Conservation (phyloP, 2,113 vertebrate species). For the Oplegnathus fasciatus region DNA sequence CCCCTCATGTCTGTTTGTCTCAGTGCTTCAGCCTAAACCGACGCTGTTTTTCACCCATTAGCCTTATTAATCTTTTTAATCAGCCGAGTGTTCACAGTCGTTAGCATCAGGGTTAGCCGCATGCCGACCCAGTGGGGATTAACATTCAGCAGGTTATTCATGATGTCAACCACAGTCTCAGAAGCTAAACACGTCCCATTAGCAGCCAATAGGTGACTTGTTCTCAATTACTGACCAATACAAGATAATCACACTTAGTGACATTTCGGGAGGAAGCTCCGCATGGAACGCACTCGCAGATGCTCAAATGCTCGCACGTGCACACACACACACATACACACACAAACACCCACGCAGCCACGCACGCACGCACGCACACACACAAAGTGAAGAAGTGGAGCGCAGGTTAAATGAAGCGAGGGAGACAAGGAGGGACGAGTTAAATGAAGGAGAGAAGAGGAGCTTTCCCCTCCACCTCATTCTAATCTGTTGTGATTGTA, state of each 20-base stretch:
- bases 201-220: conserved; percentile 73
- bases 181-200: conserved; percentile 56
- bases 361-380: not conserved
- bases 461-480: conserved; percentile 77
- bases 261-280: conserved; percentile 53
- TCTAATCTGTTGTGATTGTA: conserved; percentile 80
- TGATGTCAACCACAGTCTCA: conserved; percentile 45
- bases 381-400: conserved; percentile 63
- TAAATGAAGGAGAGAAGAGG: conserved; percentile 82
- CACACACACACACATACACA: not conserved
- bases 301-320: not conserved
- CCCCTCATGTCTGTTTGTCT: conserved; percentile 57
- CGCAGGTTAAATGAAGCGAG: conserved; percentile 79
- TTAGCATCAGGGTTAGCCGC: conserved; percentile 63
- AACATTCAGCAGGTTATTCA: conserved; percentile 70
- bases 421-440: conserved; percentile 74
- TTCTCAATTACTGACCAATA: conserved; percentile 76
- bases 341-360: not conserved
- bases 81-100: conserved; percentile 68
- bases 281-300: not conserved
- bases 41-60: conserved; percentile 73
- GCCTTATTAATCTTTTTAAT: conserved; percentile 81
- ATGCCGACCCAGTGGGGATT: conserved; percentile 59
- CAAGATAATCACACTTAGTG: conserved; percentile 64
- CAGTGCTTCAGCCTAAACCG: conserved; percentile 55